These are phyloP conservation scores for Marmota flaviventris DNA, from an alignment of 2,113 vertebrate species.

Conservation along the genomic window DNA sequence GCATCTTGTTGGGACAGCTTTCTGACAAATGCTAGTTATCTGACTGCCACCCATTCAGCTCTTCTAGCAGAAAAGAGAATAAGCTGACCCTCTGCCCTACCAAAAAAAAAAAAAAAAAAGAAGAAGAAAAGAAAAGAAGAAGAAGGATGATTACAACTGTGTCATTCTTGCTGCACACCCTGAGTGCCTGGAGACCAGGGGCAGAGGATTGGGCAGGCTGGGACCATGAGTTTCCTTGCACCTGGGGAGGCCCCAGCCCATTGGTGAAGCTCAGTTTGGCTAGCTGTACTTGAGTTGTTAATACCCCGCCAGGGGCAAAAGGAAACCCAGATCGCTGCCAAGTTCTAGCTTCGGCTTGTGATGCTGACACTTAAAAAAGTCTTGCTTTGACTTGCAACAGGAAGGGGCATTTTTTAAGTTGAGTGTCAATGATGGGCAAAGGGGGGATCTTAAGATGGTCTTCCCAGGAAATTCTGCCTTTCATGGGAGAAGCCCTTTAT, in stretches of 20 bases:
- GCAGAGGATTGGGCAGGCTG: background rate
- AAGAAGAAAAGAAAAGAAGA: no score
- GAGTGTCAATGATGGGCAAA: constrained; percentile 29
- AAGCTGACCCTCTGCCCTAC: background rate
- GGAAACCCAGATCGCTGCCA: constrained; percentile 73
- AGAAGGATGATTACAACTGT: constrained; percentile 46
- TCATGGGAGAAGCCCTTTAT: background rate
- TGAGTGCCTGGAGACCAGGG: constrained; percentile 18
- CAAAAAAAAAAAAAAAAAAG: background rate
- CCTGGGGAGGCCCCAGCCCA: background rate
- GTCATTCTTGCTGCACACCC: background rate
- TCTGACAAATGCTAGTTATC: constrained; percentile 53
- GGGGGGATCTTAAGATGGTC: background rate
- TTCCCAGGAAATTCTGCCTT: background rate
- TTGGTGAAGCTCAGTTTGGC: background rate
- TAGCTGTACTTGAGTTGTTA: constrained; percentile 12
- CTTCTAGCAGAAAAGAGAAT: constrained; percentile 11
- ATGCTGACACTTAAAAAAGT: constrained; percentile 77
- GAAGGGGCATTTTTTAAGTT: constrained; percentile 32
- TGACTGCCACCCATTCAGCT: background rate
- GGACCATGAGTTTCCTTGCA: background rate
- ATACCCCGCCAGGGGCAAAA: constrained; percentile 75
- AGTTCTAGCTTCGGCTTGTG: constrained; percentile 85
- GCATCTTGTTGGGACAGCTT: constrained; percentile 51
- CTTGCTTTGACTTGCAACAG: constrained; percentile 66